phyloP scores from a whole-genome alignment of 1,140 invertebrate genomes.

The Drosophila nasuta region DNA sequence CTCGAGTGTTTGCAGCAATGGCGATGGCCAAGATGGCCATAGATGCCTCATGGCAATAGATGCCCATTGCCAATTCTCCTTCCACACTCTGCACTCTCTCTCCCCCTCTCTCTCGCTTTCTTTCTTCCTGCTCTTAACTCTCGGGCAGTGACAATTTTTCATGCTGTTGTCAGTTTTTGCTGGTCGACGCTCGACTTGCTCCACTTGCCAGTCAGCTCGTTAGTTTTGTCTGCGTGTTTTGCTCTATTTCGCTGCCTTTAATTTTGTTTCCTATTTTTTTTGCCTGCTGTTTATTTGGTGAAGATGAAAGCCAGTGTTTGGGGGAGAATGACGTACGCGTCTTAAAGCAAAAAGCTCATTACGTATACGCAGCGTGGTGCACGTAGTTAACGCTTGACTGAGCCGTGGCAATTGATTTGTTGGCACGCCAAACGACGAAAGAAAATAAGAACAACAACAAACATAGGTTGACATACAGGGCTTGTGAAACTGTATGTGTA shows the following conservation, averaged over 20 bases:
- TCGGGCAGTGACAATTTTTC: slow-evolving; percentile 80
- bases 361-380: slow-evolving; percentile 75
- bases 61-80: slow-evolving; percentile 10
- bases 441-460: background rate
- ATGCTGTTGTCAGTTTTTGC: slow-evolving; percentile 80
- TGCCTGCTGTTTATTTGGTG: background rate
- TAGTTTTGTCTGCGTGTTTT: slow-evolving; percentile 61
- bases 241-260: slow-evolving; percentile 58
- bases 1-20: slow-evolving; percentile 70
- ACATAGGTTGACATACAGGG: background rate
- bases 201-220: slow-evolving; percentile 58
- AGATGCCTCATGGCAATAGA: slow-evolving; percentile 26
- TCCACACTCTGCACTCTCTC: background rate
- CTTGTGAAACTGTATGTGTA: slow-evolving; percentile 38
- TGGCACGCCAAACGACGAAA: slow-evolving; percentile 16
- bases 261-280: slow-evolving; percentile 27
- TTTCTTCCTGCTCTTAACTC: slow-evolving; percentile 49
- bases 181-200: slow-evolving; percentile 20
- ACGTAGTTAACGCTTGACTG: slow-evolving; percentile 71
- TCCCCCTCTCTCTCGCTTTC: background rate
- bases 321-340: slow-evolving; percentile 10
- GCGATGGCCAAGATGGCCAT: slow-evolving; percentile 28
- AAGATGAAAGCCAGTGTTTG: background rate
- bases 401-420: slow-evolving; percentile 70
- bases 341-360: slow-evolving; percentile 68